These are phyloP conservation scores for Alcis repandata DNA, from an alignment of 2,888 invertebrate genomes.

Conservation along the genomic window DNA sequence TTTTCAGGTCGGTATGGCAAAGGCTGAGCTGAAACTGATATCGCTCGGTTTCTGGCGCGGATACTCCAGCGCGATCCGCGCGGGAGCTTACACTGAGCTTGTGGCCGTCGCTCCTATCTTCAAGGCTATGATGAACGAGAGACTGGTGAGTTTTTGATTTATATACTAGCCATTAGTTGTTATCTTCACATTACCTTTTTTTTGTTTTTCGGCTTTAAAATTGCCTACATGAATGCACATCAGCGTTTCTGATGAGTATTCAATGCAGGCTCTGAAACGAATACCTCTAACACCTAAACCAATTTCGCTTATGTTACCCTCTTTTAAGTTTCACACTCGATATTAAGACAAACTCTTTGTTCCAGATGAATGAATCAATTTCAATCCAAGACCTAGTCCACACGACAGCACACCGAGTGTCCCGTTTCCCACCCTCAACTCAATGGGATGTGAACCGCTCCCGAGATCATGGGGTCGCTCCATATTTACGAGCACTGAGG, in stretches of 20 bases:
- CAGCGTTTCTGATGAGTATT: too few relatives aligned
- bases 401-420: constrained; percentile 88
- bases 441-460: constrained; percentile 83
- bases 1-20: constrained; percentile 87
- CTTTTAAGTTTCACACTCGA: too few relatives aligned
- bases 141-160: constrained; percentile 81
- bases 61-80: constrained; percentile 93
- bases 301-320: too few relatives aligned
- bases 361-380: constrained; percentile 86
- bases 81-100: constrained; percentile 91
- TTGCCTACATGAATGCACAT: too few relatives aligned
- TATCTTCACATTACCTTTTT: background rate
- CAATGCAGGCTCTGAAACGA: too few relatives aligned
- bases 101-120: constrained; percentile 92
- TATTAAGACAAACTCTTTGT: constrained; percentile 35
- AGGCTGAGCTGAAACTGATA: constrained; percentile 87
- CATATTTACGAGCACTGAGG: constrained; percentile 90
- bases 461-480: constrained; percentile 93
- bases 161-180: background rate
- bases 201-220: too few relatives aligned
- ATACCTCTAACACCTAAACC: too few relatives aligned
- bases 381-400: constrained; percentile 88
- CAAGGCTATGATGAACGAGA: constrained; percentile 91
- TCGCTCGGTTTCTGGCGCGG: constrained; percentile 91
- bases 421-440: constrained; percentile 83